A percentile compares a stretch with the other conserved stretches of the same genome.
These are phyloP conservation scores for Falco cherrug DNA, from an alignment of 2,797 vertebrate species.

Conservation along the genomic window DNA sequence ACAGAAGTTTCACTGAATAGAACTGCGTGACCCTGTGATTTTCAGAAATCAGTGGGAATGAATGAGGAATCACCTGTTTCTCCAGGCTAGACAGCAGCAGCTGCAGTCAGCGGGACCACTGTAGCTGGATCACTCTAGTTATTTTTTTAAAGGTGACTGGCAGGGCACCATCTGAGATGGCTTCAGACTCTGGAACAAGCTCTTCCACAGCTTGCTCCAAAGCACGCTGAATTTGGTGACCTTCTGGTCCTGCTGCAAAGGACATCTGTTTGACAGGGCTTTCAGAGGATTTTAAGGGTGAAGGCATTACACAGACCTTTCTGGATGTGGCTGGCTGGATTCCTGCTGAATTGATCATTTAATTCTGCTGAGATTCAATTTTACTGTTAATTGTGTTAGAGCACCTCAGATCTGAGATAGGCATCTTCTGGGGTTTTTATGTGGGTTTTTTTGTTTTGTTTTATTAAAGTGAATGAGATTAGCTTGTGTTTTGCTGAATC, in stretches of 20 bases:
- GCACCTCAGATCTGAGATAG: not conserved
- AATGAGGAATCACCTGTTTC: conserved; percentile 5
- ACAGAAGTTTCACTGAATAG: not conserved
- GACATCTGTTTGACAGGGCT: not conserved
- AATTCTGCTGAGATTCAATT: not conserved
- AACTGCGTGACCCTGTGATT: not conserved
- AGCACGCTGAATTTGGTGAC: not conserved
- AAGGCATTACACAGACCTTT: not conserved
- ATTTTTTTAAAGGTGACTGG: not conserved
- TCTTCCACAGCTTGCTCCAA: not conserved
- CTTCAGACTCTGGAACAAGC: not conserved
- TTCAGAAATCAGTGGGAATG: not conserved
- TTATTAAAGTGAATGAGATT: not conserved
- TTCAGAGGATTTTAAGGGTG: not conserved
- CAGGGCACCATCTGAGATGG: not conserved
- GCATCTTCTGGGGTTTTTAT: not conserved
- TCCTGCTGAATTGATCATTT: not conserved
- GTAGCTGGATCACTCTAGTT: not conserved
- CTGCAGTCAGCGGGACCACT: not conserved
- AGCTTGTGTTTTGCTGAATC: not conserved
- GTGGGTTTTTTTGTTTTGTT: not conserved
- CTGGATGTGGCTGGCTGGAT: not conserved
- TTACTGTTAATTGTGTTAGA: not conserved
- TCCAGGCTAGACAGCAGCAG: not conserved
- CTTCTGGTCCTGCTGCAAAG: not conserved